Conservation (phyloP, 2,113 vertebrate genomes). For the Cebus imitator region DNA sequence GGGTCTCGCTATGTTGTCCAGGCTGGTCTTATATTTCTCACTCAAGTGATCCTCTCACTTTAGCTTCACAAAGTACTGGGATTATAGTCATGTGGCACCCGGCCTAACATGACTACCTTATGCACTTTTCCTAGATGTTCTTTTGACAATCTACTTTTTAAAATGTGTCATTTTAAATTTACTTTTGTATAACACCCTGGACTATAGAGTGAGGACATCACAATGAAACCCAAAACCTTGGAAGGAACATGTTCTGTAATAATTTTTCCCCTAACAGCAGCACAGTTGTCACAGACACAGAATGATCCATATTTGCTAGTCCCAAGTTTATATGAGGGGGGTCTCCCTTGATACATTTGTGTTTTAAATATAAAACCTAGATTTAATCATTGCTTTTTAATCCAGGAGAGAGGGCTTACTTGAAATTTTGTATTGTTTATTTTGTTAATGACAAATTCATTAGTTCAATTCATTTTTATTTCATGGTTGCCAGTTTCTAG, state of each 20-base stretch:
- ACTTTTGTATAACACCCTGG: background rate
- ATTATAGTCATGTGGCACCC: too few relatives aligned
- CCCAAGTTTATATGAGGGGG: background rate
- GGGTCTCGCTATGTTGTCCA: too few relatives aligned
- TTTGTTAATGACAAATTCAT: background rate
- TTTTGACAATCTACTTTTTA: constrained; percentile 5
- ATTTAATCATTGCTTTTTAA: background rate
- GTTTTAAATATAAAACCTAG: constrained; percentile 7
- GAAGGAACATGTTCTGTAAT: background rate
- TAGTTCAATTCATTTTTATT: background rate
- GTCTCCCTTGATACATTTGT: background rate
- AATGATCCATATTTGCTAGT: background rate
- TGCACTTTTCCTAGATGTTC: background rate
- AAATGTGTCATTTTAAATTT: constrained; percentile 16
- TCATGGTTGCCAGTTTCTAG: background rate
- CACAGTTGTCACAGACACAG: background rate
- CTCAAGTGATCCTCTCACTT: too few relatives aligned
- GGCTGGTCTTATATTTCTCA: too few relatives aligned
- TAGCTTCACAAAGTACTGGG: too few relatives aligned
- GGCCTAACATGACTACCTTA: background rate
- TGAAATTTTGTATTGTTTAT: background rate
- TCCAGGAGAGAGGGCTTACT: background rate
- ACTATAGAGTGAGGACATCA: background rate
- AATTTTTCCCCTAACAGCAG: background rate
- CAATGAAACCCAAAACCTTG: background rate